Evolutionary conservation across 1,140 invertebrate genomes (phyloP).

Genomic region (Choristoneura fumiferana): DNA sequence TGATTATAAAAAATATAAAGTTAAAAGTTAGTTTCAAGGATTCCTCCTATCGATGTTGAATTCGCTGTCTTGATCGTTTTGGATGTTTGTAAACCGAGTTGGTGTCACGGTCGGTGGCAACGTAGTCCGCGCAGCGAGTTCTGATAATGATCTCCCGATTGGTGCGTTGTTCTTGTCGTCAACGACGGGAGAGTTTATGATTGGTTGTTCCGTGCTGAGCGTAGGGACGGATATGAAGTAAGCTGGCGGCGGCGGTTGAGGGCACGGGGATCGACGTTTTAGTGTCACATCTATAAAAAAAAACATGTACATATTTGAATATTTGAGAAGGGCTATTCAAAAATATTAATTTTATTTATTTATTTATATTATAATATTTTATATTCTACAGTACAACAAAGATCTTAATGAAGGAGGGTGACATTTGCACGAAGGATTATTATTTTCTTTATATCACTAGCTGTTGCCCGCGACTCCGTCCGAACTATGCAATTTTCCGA

Average conservation of each 20-base stretch:
- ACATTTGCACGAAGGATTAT: too few relatives aligned
- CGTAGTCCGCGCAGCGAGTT: not conserved
- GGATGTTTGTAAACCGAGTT: not conserved
- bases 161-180: not conserved
- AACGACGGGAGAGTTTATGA: not conserved
- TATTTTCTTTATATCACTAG: too few relatives aligned
- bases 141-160: not conserved
- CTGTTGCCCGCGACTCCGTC: too few relatives aligned
- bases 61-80: not conserved
- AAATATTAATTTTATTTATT: not conserved
- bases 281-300: not conserved
- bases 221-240: too few relatives aligned
- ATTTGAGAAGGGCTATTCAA: not conserved
- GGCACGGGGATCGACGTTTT: not conserved
- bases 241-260: not conserved
- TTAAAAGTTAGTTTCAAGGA: not conserved
- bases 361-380: too few relatives aligned
- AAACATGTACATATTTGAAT: not conserved
- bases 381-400: too few relatives aligned
- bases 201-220: not conserved
- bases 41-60: slow-evolving; percentile 5
- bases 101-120: not conserved
- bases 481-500: too few relatives aligned
- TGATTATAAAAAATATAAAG: too few relatives aligned
- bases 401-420: too few relatives aligned